Percentiles rank a stretch among this genome's conserved stretches.
phyloP scores from a whole-genome alignment of 2,113 vertebrate species.

The Leuciscus idus region DNA sequence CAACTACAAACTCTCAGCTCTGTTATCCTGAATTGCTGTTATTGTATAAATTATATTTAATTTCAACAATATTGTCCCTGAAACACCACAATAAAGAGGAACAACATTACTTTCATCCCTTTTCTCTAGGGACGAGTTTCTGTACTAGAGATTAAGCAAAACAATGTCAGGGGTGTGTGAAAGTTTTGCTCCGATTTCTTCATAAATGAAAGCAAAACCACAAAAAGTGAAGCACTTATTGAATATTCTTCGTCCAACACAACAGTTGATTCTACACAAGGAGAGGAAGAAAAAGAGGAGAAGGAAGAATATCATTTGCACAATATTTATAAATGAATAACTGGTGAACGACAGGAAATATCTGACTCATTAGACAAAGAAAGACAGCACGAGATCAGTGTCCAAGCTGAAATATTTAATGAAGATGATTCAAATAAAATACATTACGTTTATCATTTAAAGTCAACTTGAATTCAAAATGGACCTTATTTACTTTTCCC shows the following conservation, averaged over 20 bases:
- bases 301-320: neutral
- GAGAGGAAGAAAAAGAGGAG: neutral
- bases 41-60: neutral
- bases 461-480: slow-evolving; percentile 3
- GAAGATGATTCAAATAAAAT: slow-evolving; percentile 25
- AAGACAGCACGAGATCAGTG: neutral
- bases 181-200: slow-evolving; percentile 56
- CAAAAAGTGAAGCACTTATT: neutral
- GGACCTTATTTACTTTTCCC: neutral
- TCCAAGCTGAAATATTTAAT: slow-evolving; percentile 22
- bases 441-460: neutral
- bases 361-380: neutral
- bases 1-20: no score
- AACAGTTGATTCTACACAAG: neutral
- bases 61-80: neutral
- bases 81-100: neutral
- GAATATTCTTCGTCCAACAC: neutral
- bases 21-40: neutral
- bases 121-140: neutral
- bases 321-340: neutral
- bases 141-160: slow-evolving; percentile 1
- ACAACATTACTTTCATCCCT: neutral
- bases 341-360: neutral
- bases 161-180: neutral
- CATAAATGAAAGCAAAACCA: slow-evolving; percentile 67